Conservation (phyloP, 2,113 vertebrate species). For the Pimephales promelas region DNA sequence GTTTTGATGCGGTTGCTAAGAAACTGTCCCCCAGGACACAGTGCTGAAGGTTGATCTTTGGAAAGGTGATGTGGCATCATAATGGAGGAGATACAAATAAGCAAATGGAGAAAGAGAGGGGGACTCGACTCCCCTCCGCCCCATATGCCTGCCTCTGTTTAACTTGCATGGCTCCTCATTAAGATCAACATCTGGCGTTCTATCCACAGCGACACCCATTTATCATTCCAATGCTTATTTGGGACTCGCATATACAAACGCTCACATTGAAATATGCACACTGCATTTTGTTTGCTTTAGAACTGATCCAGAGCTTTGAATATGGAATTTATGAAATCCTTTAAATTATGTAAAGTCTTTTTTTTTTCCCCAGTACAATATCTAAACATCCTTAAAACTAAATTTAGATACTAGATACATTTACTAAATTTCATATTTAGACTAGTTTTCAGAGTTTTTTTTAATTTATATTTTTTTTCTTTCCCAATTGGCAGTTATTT, state of each 20-base stretch:
- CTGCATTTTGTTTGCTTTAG: neutral
- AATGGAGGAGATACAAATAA: slow-evolving; percentile 68
- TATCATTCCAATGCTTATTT: slow-evolving; percentile 6
- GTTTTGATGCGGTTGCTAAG: slow-evolving; percentile 73
- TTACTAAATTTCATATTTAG: neutral
- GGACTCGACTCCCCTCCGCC: slow-evolving; percentile 12
- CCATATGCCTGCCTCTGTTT: slow-evolving; percentile 44
- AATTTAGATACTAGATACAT: too few species aligned
- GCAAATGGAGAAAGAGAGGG: slow-evolving; percentile 53
- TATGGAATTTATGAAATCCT: neutral
- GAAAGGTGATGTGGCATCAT: slow-evolving; percentile 61
- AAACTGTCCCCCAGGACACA: slow-evolving; percentile 67
- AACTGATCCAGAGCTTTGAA: neutral
- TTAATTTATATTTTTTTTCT: neutral
- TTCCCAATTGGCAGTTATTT: neutral
- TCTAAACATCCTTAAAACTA: neutral
- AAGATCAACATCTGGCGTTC: slow-evolving; percentile 56
- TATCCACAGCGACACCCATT: slow-evolving; percentile 13
- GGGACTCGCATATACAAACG: neutral
- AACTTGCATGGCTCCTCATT: slow-evolving; percentile 56
- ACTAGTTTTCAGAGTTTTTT: neutral
- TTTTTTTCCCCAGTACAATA: neutral
- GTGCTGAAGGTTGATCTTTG: slow-evolving; percentile 55
- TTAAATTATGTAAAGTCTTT: neutral
- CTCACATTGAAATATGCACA: neutral